These are phyloP conservation scores for Lochmaea capreae DNA, from an alignment of 2,888 invertebrate genomes.

Conservation along the genomic window DNA sequence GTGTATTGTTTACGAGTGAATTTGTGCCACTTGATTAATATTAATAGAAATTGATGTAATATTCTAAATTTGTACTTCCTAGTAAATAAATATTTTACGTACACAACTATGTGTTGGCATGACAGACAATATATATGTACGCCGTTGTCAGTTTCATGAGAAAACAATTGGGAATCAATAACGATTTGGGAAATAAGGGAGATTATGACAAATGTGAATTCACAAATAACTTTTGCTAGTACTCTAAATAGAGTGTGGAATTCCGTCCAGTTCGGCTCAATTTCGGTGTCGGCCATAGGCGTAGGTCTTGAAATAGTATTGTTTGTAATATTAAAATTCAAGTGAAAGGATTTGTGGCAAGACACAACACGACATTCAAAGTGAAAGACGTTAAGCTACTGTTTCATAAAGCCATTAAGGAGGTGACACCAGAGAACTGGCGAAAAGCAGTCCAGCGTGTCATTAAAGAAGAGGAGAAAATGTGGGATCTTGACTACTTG, in stretches of 20 bases:
- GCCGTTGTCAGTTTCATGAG: slow-evolving; percentile 10
- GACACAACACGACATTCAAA: too few relatives aligned
- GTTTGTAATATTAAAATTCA: too few relatives aligned
- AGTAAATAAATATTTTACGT: slow-evolving; percentile 40
- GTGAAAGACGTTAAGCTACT: too few relatives aligned
- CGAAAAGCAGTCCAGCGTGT: too few relatives aligned
- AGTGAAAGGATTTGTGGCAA: too few relatives aligned
- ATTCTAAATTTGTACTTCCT: slow-evolving; percentile 46
- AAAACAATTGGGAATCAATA: slow-evolving; percentile 10
- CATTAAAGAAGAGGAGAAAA: too few relatives aligned
- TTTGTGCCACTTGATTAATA: slow-evolving; percentile 45
- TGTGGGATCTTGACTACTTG: too few relatives aligned
- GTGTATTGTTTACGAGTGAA: slow-evolving; percentile 44
- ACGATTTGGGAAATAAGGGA: neutral
- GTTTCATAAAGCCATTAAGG: too few relatives aligned
- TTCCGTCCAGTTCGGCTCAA: too few relatives aligned
- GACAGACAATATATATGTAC: slow-evolving; percentile 4
- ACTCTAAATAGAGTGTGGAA: neutral
- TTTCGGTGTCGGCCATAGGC: too few relatives aligned
- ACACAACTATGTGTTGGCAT: slow-evolving; percentile 21
- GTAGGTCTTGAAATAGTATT: too few relatives aligned
- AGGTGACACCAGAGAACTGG: too few relatives aligned
- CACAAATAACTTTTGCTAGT: neutral
- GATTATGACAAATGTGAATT: neutral
- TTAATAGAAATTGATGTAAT: slow-evolving; percentile 46